Percentiles rank a stretch among this genome's conserved stretches.
These are phyloP conservation scores for Alsophila aescularia DNA, from an alignment of 2,888 invertebrate genomes.

Conservation along the genomic window DNA sequence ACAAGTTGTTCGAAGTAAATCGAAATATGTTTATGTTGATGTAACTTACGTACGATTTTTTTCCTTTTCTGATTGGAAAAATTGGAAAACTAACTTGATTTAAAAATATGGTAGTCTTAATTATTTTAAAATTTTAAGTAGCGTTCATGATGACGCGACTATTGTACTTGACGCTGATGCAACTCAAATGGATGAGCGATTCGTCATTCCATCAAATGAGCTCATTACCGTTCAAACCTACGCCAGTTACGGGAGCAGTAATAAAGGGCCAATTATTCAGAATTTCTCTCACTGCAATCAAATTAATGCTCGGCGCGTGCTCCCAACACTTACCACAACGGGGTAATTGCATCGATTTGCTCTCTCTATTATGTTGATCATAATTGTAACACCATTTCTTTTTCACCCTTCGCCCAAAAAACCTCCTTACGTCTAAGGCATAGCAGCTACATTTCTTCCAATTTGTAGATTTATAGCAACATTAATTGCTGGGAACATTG, in stretches of 20 bases:
- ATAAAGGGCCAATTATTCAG: slow-evolving; percentile 67
- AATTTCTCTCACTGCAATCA: slow-evolving; percentile 68
- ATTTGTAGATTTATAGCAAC: slow-evolving; percentile 68
- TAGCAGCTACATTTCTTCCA: slow-evolving; percentile 43
- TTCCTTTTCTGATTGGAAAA: neutral
- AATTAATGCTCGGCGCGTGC: slow-evolving; percentile 69
- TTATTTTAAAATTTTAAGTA: neutral
- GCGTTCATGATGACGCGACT: neutral
- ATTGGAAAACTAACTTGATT: neutral
- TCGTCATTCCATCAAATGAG: slow-evolving; percentile 51
- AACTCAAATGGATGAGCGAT: slow-evolving; percentile 20
- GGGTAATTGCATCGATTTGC: slow-evolving; percentile 72
- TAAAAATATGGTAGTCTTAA: neutral
- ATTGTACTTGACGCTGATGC: neutral
- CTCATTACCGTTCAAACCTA: slow-evolving; percentile 39
- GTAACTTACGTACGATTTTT: neutral
- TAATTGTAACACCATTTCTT: slow-evolving; percentile 48
- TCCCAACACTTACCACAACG: slow-evolving; percentile 43
- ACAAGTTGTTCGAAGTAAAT: no score
- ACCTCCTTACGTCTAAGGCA: slow-evolving; percentile 38
- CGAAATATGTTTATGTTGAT: no score
- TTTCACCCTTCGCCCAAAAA: slow-evolving; percentile 30
- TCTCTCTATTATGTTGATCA: slow-evolving; percentile 59
- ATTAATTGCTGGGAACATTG: slow-evolving; percentile 64
- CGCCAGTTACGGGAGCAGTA: slow-evolving; percentile 40